Base-by-base conservation (phyloP, 2,888 invertebrate genomes). In the Meloe dianella region DNA sequence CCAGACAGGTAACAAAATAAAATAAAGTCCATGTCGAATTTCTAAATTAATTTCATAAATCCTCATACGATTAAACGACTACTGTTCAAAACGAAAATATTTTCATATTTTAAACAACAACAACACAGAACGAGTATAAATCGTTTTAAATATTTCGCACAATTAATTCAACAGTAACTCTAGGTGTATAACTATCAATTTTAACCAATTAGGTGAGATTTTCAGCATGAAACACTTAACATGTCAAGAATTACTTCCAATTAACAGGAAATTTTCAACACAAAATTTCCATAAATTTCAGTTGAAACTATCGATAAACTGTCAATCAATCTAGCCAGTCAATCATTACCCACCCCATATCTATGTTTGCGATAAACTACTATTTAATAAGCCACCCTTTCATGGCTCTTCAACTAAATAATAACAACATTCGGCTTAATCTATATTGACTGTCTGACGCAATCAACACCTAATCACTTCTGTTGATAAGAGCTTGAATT, bases 31-130 rank as follows among this genome's bases (percentile, higher is more conserved):
- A 60, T 67, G 64, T 66, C 67, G 61, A 63, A 70, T 70, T 67
- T 65, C 56, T 68, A 71, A 73, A 71, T 73, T 71, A 71, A 68
- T 71, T 71, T 71, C 66, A 71, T 71, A 71, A 70, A 70, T 70
- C 65, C 66, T 59, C 62, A 63, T 69, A 70, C 70, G 69, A 68
- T 70, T 70, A 63, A 64, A 66, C 67, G 69, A 72, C 72, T 72
- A 72, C 72, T 61, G 68, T 65, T 60, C 61, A 32, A 65, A 22
- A 22, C 10, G 47, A 22, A 10, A 51, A 22, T 51, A 51, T 51
- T 51, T 51, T 22, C 47, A 22, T 10, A 51, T 51, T 51, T 51
- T 22, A 20, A 32, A 10, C 32, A 7, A 8, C 32, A 10, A 35
- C 35, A 35, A 35, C 35, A 35, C 35, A 35, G 14, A 41, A 17